Evolutionary conservation across 2,888 invertebrate genomes (phyloP), one percentile per base, ranked within the genome.

Genomic region (Notodonta dromedarius): DNA sequence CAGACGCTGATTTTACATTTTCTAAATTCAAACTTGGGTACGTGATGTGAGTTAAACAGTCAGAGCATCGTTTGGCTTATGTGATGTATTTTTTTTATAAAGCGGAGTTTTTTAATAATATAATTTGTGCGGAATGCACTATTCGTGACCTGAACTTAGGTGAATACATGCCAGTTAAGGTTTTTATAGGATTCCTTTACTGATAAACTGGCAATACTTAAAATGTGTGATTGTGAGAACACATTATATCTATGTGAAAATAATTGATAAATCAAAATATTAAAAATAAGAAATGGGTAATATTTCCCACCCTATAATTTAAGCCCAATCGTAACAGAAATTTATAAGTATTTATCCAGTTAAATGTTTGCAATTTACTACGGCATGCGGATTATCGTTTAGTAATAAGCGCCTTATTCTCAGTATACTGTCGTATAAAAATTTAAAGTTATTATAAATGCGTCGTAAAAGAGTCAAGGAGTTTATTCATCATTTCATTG

Each of bases 1-100:
- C 86, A 84, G 79, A 84, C 79, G 85, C 86, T 86, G 87, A 89
- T 86, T 89, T 88, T 83, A 84, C 88, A 82, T 88, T 89, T 89
- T 88, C 77, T 79, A 87, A 85, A 87, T 86, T 90, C 80, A 85
- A 86, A 88, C 85, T 84, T 80, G 78, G 76, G 77, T 84, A 88
- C 89, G 88, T 90, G 89, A 86, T 84, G 82, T 65, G 86, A 73
- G 77, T 82, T 50, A 80, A 78, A 76, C 84, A 85, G 75, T 76
- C 24, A 24, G 82, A 83, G 82, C 80, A 83, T 83, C 79, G 82
- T 70, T 71, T 75, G 82, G 79, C 80, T 83, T 79, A 77, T 83
- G 80, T 82, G 74, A 81, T 82, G 83, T 84, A n/a, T 81, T 83
- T 80, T 82, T 80, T 46, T 13, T n/a, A n/a, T 5, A n/a, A 46